A percentile compares a stretch with the other conserved stretches of the same genome.
Evolutionary conservation across 2,113 vertebrate genomes (phyloP).

Genomic region (Spizaetus ornatus): DNA sequence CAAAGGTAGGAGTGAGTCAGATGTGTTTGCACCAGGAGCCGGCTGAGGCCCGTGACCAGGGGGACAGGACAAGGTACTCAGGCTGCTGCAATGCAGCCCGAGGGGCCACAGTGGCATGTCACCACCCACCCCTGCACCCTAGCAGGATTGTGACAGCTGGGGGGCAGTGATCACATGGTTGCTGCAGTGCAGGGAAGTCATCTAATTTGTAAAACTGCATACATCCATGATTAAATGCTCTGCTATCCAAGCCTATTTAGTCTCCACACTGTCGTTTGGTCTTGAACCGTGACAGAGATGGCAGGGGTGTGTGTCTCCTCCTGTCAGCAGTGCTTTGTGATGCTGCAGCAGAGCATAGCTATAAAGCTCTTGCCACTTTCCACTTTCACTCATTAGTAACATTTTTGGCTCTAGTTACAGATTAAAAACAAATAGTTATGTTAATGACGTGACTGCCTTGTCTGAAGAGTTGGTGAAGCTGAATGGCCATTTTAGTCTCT

Average conservation of each 20-base stretch:
- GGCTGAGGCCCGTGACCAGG: accelerated
- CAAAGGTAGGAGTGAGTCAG: not conserved
- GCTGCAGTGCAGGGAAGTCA: not conserved
- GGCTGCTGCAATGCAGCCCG: not conserved
- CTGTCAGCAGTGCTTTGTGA: not conserved
- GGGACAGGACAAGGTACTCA: not conserved
- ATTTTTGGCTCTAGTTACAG: not conserved
- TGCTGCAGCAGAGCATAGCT: not conserved
- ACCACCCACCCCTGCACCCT: accelerated
- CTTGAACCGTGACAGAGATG: not conserved
- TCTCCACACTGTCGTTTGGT: not conserved
- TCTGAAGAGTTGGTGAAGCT: not conserved
- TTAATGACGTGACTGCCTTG: not conserved
- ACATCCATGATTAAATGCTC: not conserved
- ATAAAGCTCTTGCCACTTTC: not conserved
- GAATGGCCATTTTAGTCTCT: not conserved
- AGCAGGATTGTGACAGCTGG: not conserved
- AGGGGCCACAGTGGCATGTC: not conserved
- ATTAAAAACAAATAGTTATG: not conserved
- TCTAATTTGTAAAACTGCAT: not conserved
- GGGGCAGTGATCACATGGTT: not conserved
- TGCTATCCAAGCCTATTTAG: not conserved
- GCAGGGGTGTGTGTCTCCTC: not conserved
- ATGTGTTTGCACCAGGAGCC: accelerated
- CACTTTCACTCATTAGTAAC: not conserved